Evolutionary conservation across 2,888 invertebrate species (phyloP), one percentile per base, ranked within the genome.

Genomic region (Stenoptilia bipunctidactyla): DNA sequence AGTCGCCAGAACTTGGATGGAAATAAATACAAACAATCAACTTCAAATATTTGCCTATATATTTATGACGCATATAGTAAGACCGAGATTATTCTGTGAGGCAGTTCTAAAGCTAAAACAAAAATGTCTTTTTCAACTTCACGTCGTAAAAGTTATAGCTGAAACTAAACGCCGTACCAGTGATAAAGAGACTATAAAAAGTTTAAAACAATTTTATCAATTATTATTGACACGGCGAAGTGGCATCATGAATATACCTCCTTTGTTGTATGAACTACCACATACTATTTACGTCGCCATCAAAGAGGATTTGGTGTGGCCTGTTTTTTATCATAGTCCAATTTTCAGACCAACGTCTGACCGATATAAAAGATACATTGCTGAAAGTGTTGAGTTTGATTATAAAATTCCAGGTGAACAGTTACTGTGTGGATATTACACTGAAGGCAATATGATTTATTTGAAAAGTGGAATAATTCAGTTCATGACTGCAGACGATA

Each of bases 311-410:
- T 14, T 44, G 6, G 20, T 15, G 12, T 44, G 43, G 43, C 15
- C 39, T 2, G 15, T 44, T 15, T 44, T 41, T 13, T 39, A 44
- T 13, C 43, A 44, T 14, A 44, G 43, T 14, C 43, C 43, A 4
- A 37, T 36, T 9, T 39, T 44, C 12, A 38, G 43, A 27, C 20
- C 39, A 4, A 38, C 40, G 8, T 37, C 37, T 12, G 2, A 2
- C n/a, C 13, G 30, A 2, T 43, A 25, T 30, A 40, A 43, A 15
- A 15, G 40, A 6, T 43, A 38, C 36, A 25, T 43, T 6, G 15
- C 36, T 15, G 9, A 36, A 2, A 8, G 15, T 5, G 15, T 43
- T 4, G n/a, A 25, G 3, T n/a, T 38, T 6, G 33, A 37, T 14
- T 33, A 13, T 10, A 43, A 38, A 27, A 15, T 34, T 10, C 40